Evolutionary conservation across 2,113 vertebrate genomes (phyloP), one percentile per base, ranked within the genome.

Genomic region (Tragelaphus buxtoni): DNA sequence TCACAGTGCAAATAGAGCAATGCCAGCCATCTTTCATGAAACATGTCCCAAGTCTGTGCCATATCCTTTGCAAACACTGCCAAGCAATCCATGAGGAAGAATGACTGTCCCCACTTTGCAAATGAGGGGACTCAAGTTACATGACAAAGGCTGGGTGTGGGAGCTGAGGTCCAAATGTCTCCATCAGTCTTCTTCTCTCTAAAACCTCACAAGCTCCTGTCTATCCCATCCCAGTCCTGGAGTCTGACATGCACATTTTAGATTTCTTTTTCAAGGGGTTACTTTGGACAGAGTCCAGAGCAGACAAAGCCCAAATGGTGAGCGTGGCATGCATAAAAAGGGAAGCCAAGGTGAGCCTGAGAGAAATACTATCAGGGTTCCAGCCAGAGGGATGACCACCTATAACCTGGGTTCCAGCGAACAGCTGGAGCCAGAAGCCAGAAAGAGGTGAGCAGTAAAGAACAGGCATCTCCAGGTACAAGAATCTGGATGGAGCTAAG

Each of bases 221-320:
- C 4, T 7, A 5, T 55, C 28, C 28, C 20, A 4, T 47, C 22
- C 22, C 32, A 6, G 11, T 84, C 49, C 26, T 35, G 9, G n/a
- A 17, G 32, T 3, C 85, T 88, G 60, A 22, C 1, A 0, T 6
- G 45, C 45, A 16, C 8, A 1, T 3, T 11, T 26, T 60, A 58
- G 51, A 2, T 39, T 49, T 26, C 45, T 80, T 28, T 17, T 51
- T 22, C 13, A n/a, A 47, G 39, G 9, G 28, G 3, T 1, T n/a
- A 11, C 35, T 91, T 63, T 17, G n/a, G 32, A 22, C 17, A 55
- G 42, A 82, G 49, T 61, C 28, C 55, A 72, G 69, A 81, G 22
- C 9, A 72, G 51, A 91, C 53, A 30, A 65, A 76, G 17, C 30
- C 49, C 35, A 82, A 69, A 76, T 7, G 26, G 6, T 20, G 45